Evolutionary conservation across 2,113 vertebrate genomes (phyloP).

Genomic region (Austrofundulus limnaeus): DNA sequence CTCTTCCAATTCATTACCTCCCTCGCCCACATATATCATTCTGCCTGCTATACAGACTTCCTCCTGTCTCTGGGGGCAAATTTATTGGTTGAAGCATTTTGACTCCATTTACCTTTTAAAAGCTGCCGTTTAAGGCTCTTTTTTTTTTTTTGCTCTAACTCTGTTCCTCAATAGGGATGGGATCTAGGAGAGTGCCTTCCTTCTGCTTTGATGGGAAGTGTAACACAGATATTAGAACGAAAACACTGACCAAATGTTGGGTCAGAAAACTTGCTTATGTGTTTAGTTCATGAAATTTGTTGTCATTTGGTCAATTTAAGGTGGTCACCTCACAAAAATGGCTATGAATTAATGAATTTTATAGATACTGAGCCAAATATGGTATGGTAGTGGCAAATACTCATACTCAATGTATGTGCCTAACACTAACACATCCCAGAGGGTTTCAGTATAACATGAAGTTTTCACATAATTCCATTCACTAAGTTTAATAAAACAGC

Average conservation of each 20-base stretch:
- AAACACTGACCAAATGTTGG: background rate
- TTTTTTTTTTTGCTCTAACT: conserved; percentile 57
- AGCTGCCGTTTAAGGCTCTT: conserved; percentile 72
- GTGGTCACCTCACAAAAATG: no score
- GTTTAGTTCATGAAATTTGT: conserved; percentile 5
- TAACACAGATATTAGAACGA: background rate
- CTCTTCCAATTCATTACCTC: conserved; percentile 80
- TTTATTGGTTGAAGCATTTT: conserved; percentile 77
- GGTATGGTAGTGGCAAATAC: no score
- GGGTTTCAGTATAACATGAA: no score
- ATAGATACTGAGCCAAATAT: no score
- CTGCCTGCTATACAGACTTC: conserved; percentile 66
- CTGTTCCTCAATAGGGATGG: conserved; percentile 55
- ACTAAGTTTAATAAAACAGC: no score
- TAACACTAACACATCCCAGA: no score
- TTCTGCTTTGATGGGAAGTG: conserved; percentile 53
- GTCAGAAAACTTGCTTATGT: background rate
- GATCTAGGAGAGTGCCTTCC: conserved; percentile 42
- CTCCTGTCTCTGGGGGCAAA: conserved; percentile 73
- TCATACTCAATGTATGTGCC: no score
- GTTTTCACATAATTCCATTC: no score
- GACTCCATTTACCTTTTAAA: conserved; percentile 78
- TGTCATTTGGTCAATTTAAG: no score
- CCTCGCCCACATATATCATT: conserved; percentile 74
- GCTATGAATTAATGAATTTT: no score